Base-by-base conservation (phyloP, 2,113 vertebrate genomes). In the Calidris pugnax region DNA sequence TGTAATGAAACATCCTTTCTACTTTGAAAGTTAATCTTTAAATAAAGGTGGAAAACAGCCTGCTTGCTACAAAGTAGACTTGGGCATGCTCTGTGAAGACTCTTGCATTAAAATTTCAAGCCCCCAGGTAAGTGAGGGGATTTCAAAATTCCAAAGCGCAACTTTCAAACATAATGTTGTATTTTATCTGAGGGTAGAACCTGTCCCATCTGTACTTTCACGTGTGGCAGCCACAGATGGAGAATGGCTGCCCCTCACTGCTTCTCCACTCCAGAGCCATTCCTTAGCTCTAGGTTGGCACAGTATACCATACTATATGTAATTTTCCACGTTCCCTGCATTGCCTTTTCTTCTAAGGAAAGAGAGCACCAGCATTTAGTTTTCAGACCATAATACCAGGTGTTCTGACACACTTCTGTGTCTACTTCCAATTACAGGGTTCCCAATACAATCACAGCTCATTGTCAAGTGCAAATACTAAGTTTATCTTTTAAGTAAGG, bases 291-390 rank as follows among this genome's bases (percentile, higher is more conserved):
- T 26, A 82, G 32, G n/a, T 0, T 74, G 64, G 50, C 48, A 79
- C 3, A 19, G 8, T 21, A 8, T 47, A 55, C 20, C 28, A 51
- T 3, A 5, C 45, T 23, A 27, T 2, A 9, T 0, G 0, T 4
- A 8, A 63, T 37, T 17, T 57, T 62, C 26, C 55, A 87, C 43
- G 28, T 75, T 86, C 39, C 50, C 76, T 50, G 39, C 14, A 10
- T 3, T 67, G 47, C 22, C 56, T 80, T 83, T 77, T 93, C 89
- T 47, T 45, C 63, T 72, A 80, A 71, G 50, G n/a, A 63, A 53
- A 63, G 7, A 72, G 8, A 57, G 14, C 47, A 64, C 5, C 23
- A 72, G n/a, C 35, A 77, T 43, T 68, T 22, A 35, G 41, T 45
- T 77, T 79, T 59, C 32, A 90, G 62, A 76, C 56, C 63, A 16